Base-by-base conservation (phyloP, 2,797 vertebrate species). In the Sandelia bainsii region DNA sequence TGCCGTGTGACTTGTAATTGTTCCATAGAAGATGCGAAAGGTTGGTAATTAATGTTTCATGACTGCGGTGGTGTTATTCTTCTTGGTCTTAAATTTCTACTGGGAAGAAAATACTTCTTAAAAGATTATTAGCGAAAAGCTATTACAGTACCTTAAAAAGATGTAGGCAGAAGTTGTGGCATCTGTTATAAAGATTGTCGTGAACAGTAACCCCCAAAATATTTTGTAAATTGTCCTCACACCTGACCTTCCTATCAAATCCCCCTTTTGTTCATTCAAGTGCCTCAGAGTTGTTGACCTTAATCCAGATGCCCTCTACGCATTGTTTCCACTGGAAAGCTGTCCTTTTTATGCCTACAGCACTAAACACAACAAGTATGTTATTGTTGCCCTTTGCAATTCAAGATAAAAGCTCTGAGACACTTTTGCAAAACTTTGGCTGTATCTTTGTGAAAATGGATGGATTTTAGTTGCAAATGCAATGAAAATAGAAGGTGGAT, bases 281-380 rank as follows among this genome's bases (percentile, higher is more conserved):
- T 62, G 44, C 61, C 25, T 66, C 69, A 48, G 44, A 68, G 16
- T 52, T 48, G 42, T 48, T 71, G 74, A 81, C 81, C 72, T 62
- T 58, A 60, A 69, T 75, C 64, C 81, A 80, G 71, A 79, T 65
- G 69, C 74, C 84, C 69, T 61, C 71, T 57, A 37, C 80, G 65
- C 83, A 87, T 87, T 84, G 83, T 89, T 88, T 86, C 75, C 80
- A 79, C 37, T 80, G 75, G 60, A 86, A 66, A 58, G 58, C 27
- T 53, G 7, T 66, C 62, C 32, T 75, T 79, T 83, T 29, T 48
- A 62, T 82, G 77, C 80, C 85, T 42, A 84, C 79, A 67, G 50
- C 20, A 59, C 32, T 32, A 53, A 79, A 59, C 71, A 61, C 71
- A 77, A 91, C 80, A 90, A 83, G 81, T 65, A 59, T 1, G 17